Base-by-base conservation (phyloP, 2,113 vertebrate species). In the Mormyrus iriodes region DNA sequence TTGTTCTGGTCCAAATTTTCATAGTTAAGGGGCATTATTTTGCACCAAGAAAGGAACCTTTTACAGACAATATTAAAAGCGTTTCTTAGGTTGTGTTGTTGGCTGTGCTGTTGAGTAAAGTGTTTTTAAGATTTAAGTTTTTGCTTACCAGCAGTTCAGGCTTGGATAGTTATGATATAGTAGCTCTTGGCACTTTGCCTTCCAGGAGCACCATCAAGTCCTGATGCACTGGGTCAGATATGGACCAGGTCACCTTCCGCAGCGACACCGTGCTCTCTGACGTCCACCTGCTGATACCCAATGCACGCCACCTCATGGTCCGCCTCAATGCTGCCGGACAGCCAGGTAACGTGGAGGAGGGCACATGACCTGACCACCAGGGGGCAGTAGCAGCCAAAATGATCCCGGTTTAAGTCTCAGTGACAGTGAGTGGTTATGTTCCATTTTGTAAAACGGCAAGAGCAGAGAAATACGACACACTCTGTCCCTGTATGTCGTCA, bases 181-280 rank as follows among this genome's bases (percentile, higher is more conserved):
- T 19, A 42, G 5, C 5, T 79, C 31, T 79, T 6, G 73, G 35
- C 19, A 35, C 31, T 79, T 19, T 39, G 35, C 17, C 35, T 79
- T 42, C 4, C 55, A 89, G 90, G 48, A 87, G 21, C 76, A 19
- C 61, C n/a, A 55, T 69, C n/a, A 35, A 4, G 79, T 6, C 58
- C 13, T 46, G 90, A 46, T 86, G 92, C 91, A 90, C 89, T 90
- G 90, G 17, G 39, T 2, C 15, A 39, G 91, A 76, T 90, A 97
- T 98, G 97, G 97, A 98, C 55, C 95, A 94, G 65, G 90, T 95
- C 90, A 95, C 92, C 0, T 97, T 97, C 82, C 95, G 51, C 90
- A 96, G 96, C 7, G 95, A 97, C 94, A 97, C 96, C 0, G 96
- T 98, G 1, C 95, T 98, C 42, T 98, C 97, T 0, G 97, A 98